Percentiles rank a stretch among this genome's conserved stretches.
Conservation (phyloP, 2,113 vertebrate species). For the Bubo scandiacus region DNA sequence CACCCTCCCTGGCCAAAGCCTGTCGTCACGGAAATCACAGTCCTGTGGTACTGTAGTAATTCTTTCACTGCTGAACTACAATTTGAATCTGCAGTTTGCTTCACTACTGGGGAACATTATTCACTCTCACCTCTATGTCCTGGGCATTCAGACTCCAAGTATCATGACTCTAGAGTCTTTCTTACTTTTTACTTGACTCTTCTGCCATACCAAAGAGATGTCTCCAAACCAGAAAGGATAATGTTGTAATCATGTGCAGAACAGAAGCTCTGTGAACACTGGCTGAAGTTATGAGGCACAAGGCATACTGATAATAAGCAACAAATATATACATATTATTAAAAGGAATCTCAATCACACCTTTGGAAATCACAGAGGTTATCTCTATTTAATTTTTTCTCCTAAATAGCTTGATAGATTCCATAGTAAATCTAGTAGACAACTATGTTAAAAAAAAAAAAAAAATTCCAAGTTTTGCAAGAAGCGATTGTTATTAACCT, state of each 20-base stretch:
- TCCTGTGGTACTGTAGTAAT: not conserved
- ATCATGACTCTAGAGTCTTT: not conserved
- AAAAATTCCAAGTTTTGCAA: not conserved
- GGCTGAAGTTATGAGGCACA: not conserved
- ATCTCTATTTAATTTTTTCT: not conserved
- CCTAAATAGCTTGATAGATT: not conserved
- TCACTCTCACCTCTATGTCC: not conserved
- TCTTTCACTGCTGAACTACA: not conserved
- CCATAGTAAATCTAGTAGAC: not conserved
- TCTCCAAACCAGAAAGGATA: not conserved
- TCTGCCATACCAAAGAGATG: not conserved
- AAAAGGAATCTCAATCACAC: not conserved
- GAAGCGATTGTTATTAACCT: not conserved
- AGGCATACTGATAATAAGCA: not conserved
- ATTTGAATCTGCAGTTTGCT: not conserved
- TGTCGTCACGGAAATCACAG: not conserved
- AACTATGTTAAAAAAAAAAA: not conserved
- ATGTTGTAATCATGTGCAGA: not conserved
- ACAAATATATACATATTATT: not conserved
- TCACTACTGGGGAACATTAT: not conserved
- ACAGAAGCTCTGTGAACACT: not conserved
- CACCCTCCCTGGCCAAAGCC: not conserved
- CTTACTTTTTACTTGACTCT: not conserved
- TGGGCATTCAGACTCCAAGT: not conserved
- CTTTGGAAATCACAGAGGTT: not conserved